Base-by-base conservation (phyloP, 2,113 vertebrate species). In the Chionis minor region DNA sequence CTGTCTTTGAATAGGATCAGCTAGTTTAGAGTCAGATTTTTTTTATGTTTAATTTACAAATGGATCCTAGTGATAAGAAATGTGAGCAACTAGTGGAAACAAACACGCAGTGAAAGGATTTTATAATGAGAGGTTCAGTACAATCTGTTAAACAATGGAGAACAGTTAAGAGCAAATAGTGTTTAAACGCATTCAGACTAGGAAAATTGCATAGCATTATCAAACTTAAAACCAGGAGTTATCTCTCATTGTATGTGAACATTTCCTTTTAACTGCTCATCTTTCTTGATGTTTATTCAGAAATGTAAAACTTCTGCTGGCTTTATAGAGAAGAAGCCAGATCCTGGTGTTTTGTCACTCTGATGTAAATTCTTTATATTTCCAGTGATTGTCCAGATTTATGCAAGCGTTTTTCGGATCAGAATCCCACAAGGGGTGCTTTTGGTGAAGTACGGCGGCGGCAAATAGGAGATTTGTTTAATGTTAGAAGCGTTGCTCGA, bases 1-100 rank as follows among this genome's bases (percentile, higher is more conserved):
- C 99, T 99, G 99, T 98, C 98, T 99, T 99, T 99, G 99, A 99
- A 99, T 99, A 99, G 99, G 99, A 99, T 98, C 97, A 97, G 98
- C 98, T 97, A 98, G 98, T 98, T 97, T 97, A 98, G 98, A 99
- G 99, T 98, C 98, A 98, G 98, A 99, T 98, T 97, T 97, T 97
- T 96, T 99, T 98, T 96, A 98, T 99, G 98, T 99, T 99, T 99
- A 99, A 99, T 99, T 99, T 99, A 99, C 99, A 99, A 99, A 99
- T 99, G 99, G 99, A 98, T 99, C 99, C 98, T 98, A 98, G 98
- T 97, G 98, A 99, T 99, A 99, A 99, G 99, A 99, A 99, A 99
- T 99, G 99, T 98, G 98, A 99, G 98, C 97, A 98, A 98, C 98
- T 97, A 97, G 98, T 98, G 98, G 97, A 98, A 98, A 98, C 96